Evolutionary conservation across 2,113 vertebrate species (phyloP), one percentile per base, ranked within the genome.

Genomic region (Tragelaphus buxtoni): DNA sequence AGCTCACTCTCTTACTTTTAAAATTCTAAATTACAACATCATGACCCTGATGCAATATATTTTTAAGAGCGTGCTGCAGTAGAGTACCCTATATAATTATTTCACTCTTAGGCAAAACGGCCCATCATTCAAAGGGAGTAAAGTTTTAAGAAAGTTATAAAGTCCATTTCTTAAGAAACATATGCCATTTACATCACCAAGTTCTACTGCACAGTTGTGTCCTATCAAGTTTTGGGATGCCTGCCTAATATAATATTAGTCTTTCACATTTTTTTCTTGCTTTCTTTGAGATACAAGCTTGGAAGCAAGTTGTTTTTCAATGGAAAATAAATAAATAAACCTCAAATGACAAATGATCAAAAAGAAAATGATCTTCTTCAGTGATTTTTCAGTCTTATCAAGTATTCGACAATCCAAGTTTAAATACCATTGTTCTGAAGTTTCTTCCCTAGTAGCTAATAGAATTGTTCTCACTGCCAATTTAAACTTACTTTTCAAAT

Each of bases 401-500:
- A 47, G 39, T 82, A 93, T 80, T 91, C 98, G 96, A 98, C 47
- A 61, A 98, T 85, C 92, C 98, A 95, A 77, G 49, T 42, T 88
- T 97, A 97, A 97, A 98, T 98, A 84, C 95, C 87, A 56, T 79
- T 47, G 26, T 83, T 98, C 86, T 98, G 92, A 97, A 95, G 80
- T 97, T 98, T 92, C 56, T 97, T 53, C 61, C 79, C 88, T 91
- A 96, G 80, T 89, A 98, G 95, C 95, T 98, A 97, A 97, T 95
- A 96, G 45, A 98, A 96, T 95, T 96, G 24, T 96, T 98, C 90
- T 96, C 61, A 24, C 69, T 98, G 98, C 97, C 98, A 98, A 97
- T 92, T 98, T 97, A 98, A 98, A 98, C 97, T 97, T 91, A 94
- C 69, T 96, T 98, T 98, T 98, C 93, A 98, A 94, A 98, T 97